These are phyloP conservation scores for Argyresthia albistria DNA, from an alignment of 2,888 invertebrate species.

Conservation along the genomic window DNA sequence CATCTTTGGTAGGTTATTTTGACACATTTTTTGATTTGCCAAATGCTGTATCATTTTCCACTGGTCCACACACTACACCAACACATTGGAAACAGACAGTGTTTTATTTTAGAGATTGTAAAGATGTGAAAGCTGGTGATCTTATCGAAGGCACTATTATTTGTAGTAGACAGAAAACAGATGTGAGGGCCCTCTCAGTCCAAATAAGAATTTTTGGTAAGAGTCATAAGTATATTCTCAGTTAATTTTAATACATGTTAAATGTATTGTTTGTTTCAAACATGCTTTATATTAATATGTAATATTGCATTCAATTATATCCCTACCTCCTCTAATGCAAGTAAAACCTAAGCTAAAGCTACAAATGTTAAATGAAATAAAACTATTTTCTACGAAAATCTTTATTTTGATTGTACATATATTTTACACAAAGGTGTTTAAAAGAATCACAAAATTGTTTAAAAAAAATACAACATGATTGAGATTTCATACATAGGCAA, in stretches of 20 bases:
- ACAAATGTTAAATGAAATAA: constrained; percentile 22
- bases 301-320: no score
- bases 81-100: constrained; percentile 98
- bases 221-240: constrained; percentile 75
- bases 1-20: constrained; percentile 92
- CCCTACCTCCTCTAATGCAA: constrained; percentile 22
- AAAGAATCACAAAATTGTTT: constrained; percentile 7
- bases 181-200: constrained; percentile 82
- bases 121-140: constrained; percentile 79
- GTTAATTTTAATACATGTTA: constrained; percentile 46
- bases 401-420: constrained; percentile 65
- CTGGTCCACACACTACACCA: constrained; percentile 79
- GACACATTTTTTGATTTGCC: constrained; percentile 88
- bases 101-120: constrained; percentile 84
- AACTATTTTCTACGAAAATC: constrained; percentile 55
- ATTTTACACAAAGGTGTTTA: constrained; percentile 43
- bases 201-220: constrained; percentile 76
- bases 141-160: constrained; percentile 76
- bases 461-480: background rate
- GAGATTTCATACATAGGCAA: background rate
- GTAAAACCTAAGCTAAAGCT: constrained; percentile 74
- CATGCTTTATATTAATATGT: background rate
- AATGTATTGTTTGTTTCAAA: background rate
- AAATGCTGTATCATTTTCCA: constrained; percentile 79
- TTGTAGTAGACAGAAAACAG: constrained; percentile 81